phyloP scores from a whole-genome alignment of 2,888 invertebrate species.

The Tanypteryx hageni region DNA sequence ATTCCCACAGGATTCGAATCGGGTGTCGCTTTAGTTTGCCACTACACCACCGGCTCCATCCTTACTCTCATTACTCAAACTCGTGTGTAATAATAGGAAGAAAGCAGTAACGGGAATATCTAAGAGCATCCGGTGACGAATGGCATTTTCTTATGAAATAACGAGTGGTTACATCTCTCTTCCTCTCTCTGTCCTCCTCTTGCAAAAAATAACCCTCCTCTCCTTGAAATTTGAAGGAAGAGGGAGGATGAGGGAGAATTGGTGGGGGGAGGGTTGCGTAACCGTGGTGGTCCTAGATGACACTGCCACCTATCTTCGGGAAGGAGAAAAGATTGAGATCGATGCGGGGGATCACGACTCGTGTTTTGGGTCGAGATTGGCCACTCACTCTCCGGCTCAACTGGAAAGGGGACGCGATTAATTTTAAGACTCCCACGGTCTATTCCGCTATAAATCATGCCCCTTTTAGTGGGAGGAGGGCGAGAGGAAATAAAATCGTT shows the following conservation, averaged over 20 bases:
- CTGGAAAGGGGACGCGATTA: slow-evolving; percentile 38
- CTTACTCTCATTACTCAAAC: neutral
- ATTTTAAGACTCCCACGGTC: slow-evolving; percentile 49
- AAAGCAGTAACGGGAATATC: neutral
- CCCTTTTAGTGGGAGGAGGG: neutral
- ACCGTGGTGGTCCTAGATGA: neutral
- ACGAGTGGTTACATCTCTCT: neutral
- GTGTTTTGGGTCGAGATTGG: slow-evolving; percentile 60
- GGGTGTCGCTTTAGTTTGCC: too few relatives aligned
- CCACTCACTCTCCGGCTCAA: slow-evolving; percentile 41
- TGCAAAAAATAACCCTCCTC: neutral
- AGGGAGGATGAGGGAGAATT: neutral
- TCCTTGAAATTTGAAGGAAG: neutral
- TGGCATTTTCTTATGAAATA: slow-evolving; percentile 28
- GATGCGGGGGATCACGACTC: slow-evolving; percentile 53
- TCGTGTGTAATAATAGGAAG: neutral
- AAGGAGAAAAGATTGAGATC: slow-evolving; percentile 20
- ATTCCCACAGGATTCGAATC: too few relatives aligned
- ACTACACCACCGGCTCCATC: too few relatives aligned
- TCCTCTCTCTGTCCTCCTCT: neutral
- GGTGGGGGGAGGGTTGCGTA: slow-evolving; percentile 14
- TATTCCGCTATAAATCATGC: slow-evolving; percentile 31
- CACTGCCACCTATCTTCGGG: slow-evolving; percentile 52
- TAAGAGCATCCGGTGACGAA: slow-evolving; percentile 17
- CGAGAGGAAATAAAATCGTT: neutral